phyloP scores from a whole-genome alignment of 2,113 vertebrate genomes.

The Chaetura pelagica region DNA sequence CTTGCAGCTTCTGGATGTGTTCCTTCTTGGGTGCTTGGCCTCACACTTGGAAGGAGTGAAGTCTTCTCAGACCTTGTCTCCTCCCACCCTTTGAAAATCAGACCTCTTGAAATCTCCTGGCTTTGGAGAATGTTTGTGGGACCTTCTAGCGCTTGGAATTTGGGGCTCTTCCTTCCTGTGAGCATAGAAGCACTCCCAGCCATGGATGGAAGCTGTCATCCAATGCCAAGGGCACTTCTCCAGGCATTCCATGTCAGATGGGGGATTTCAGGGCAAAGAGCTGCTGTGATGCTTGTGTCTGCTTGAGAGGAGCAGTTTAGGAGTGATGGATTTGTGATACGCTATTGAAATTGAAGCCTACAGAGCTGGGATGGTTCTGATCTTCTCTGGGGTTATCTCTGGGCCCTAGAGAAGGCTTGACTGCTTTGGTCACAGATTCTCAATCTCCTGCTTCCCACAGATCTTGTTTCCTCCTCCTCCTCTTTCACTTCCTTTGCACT shows the following conservation, averaged over 20 bases:
- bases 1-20: accelerated
- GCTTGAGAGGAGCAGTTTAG: neutral
- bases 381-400: neutral
- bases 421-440: neutral
- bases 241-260: neutral
- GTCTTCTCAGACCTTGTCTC: neutral
- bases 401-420: neutral
- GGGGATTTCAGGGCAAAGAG: neutral
- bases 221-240: neutral
- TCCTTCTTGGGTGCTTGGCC: neutral
- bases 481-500: neutral
- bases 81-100: neutral
- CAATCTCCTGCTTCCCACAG: neutral
- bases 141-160: neutral
- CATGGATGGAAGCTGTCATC: neutral
- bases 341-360: neutral
- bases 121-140: neutral
- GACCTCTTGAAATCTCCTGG: neutral
- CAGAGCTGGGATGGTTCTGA: neutral
- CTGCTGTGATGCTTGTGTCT: neutral
- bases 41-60: neutral
- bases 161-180: accelerated
- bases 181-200: accelerated
- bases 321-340: neutral
- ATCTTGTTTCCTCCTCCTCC: neutral